Evolutionary conservation across 2,888 invertebrate species (phyloP), one percentile per base, ranked within the genome.

Genomic region (Sialis fuliginosa): DNA sequence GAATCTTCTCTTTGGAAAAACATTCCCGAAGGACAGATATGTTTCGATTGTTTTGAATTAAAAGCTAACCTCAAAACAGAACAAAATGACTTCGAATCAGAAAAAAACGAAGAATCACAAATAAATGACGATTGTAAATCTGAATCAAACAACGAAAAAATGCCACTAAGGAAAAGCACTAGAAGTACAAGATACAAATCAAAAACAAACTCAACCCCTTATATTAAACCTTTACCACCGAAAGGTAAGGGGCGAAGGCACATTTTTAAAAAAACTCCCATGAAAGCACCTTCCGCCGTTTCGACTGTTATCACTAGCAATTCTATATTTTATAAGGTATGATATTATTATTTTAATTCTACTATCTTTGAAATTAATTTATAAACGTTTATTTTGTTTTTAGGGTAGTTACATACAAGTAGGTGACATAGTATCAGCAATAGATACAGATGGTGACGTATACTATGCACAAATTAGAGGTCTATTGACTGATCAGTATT

Each of bases 381-480:
- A 33, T 33, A n/a, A 35, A 45, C 30, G 32, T 48, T 54, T 43
- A 39, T 48, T 54, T 43, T 52, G 49, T 44, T 58, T 63, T 39
- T 60, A 79, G 74, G 83, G 81, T 4, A 75, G 71, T 49, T 91
- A 90, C 62, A 80, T 83, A 65, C 90, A 91, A 74, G 72, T 85
- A 9, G 93, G 93, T 0, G 93, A 95, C 60, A 83, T 95, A 54
- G 90, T 93, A 0, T 88, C 89, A 0, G 70, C 92, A 63, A 70
- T 78, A 48, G 90, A 90, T 58, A 65, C 74, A 35, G 79, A 81
- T 4, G 80, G 83, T 45, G 79, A 78, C 51, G 74, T 79, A 31
- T 95, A 81, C 66, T 95, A 90, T 59, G 92, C 90, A 6, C 92
- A 93, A 68, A 79, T 93, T 47, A 73, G 87, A 46, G 92, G 91